Base-by-base conservation (phyloP, 92 coral and sea anemone species). In the Micromussa lordhowensis region DNA sequence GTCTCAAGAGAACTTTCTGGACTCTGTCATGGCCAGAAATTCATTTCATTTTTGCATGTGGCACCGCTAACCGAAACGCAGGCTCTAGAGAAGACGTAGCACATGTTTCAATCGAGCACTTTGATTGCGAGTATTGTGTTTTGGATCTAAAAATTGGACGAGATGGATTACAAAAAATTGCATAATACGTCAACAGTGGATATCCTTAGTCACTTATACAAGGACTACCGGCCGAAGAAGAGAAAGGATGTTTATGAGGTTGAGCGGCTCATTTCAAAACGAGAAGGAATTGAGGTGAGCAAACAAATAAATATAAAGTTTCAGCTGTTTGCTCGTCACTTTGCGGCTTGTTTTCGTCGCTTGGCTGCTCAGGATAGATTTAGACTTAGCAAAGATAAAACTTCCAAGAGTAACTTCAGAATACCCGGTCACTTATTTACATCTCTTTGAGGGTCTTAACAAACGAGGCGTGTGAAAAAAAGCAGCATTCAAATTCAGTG, bases 1-100 rank as follows among this genome's bases (percentile, higher is more conserved):
- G 38, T 4, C 38, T 35, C 4, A 35, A 21, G 71, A 53, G 4
- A 53, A 88, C 89, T 2, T 91, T 88, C 68, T 88, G 89, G 91
- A 88, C 94, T n/a, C n/a, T n/a, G 5, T 21, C 74, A 29, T 68
- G 19, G 36, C 74, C 74, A 68, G 32, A 66, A 24, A 68, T 68
- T 16, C 34, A 0, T 68, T 68, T 68, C 73, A 28, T 35, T 26
- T 5, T 29, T 6, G 73, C 70, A 26, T 31, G 70, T 10, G 26
- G 26, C 30, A 64, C 70, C 70, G 70, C 70, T 64, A 31, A 64
- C 70, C 70, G 70, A 64, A 64, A 64, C 70, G 70, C 70, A 22
- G 70, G 31, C 69, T 63, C 69, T 63, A 14, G 31, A 24, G 31
- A 24, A 3, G 32, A n/a, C 32, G 2, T n/a, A 4, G 29, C 12